phyloP scores from a whole-genome alignment of 2,888 invertebrate genomes.

The Drosophila suboccidentalis region DNA sequence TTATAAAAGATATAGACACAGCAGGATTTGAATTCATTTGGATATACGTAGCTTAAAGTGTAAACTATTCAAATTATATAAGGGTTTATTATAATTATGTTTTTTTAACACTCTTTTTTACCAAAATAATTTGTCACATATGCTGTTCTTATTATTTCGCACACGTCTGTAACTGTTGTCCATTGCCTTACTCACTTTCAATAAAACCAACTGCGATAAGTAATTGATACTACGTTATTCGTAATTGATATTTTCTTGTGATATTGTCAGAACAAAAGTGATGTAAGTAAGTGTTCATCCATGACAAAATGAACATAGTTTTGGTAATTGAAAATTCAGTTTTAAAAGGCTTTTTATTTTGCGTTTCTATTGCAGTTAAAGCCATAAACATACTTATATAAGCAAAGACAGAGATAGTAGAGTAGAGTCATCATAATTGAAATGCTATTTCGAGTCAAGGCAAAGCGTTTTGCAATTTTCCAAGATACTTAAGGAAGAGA shows the following conservation, averaged over 20 bases:
- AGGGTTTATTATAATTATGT: too few species aligned
- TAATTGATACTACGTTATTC: slow-evolving; percentile 1
- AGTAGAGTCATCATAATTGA: slow-evolving; percentile 16
- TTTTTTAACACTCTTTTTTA: too few species aligned
- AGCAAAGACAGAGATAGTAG: neutral
- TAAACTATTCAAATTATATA: too few species aligned
- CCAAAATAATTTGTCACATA: too few species aligned
- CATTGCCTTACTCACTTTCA: neutral
- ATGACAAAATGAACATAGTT: slow-evolving; percentile 10
- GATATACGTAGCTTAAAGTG: too few species aligned
- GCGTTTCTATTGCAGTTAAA: slow-evolving; percentile 4
- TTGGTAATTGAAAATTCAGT: slow-evolving; percentile 7
- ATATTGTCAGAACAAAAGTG: neutral
- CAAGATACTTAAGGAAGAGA: slow-evolving; percentile 16
- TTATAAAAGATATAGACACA: too few species aligned
- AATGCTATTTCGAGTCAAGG: slow-evolving; percentile 10
- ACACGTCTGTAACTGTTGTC: slow-evolving; percentile 5
- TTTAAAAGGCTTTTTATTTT: slow-evolving; percentile 12
- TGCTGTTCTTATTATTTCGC: too few species aligned
- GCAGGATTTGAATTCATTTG: too few species aligned
- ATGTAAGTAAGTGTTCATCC: neutral
- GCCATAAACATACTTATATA: neutral
- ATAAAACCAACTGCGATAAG: neutral
- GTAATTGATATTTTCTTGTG: slow-evolving; percentile 9
- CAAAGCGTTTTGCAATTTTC: slow-evolving; percentile 24